Percentiles rank a stretch among this genome's conserved stretches.
These are phyloP conservation scores for Hemithea aestivaria DNA, from an alignment of 2,888 invertebrate genomes.

Conservation along the genomic window DNA sequence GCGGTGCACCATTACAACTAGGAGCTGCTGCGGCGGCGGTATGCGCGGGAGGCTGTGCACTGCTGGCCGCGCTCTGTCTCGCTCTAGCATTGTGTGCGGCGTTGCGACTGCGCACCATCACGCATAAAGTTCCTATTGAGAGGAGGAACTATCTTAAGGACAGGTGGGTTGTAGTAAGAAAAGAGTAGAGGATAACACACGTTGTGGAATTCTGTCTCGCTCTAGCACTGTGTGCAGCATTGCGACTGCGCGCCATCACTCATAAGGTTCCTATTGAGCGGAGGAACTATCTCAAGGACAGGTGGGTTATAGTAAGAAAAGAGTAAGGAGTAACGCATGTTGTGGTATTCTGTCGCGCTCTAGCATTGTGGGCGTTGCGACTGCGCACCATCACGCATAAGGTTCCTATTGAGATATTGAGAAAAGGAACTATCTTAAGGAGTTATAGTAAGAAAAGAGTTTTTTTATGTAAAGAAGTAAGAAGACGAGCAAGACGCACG, in stretches of 20 bases:
- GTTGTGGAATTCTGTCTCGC: slow-evolving; percentile 85
- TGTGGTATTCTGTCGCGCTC: slow-evolving; percentile 84
- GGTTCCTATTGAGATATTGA: slow-evolving; percentile 79
- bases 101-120: slow-evolving; percentile 78
- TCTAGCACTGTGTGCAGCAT: slow-evolving; percentile 83
- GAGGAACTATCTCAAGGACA: slow-evolving; percentile 73
- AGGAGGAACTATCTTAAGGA: slow-evolving; percentile 75
- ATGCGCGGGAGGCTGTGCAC: slow-evolving; percentile 82
- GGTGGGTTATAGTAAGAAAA: too few relatives aligned
- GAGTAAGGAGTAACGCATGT: too few relatives aligned
- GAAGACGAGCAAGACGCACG: too few relatives aligned
- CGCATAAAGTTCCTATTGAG: slow-evolving; percentile 79
- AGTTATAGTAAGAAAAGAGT: too few relatives aligned
- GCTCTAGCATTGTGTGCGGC: slow-evolving; percentile 84
- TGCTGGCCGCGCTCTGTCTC: slow-evolving; percentile 83
- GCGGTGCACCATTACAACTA: slow-evolving; percentile 78
- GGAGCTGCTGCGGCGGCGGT: slow-evolving; percentile 80
- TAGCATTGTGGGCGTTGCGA: slow-evolving; percentile 82
- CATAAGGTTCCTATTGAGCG: slow-evolving; percentile 80
- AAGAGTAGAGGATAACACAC: too few relatives aligned
- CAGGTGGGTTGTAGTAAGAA: too few relatives aligned
- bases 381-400: slow-evolving; percentile 79
- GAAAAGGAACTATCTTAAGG: slow-evolving; percentile 74
- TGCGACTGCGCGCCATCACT: slow-evolving; percentile 78
- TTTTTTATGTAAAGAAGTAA: too few relatives aligned